Base-by-base conservation (phyloP, 2,888 invertebrate genomes). In the Nudaria mundana region DNA sequence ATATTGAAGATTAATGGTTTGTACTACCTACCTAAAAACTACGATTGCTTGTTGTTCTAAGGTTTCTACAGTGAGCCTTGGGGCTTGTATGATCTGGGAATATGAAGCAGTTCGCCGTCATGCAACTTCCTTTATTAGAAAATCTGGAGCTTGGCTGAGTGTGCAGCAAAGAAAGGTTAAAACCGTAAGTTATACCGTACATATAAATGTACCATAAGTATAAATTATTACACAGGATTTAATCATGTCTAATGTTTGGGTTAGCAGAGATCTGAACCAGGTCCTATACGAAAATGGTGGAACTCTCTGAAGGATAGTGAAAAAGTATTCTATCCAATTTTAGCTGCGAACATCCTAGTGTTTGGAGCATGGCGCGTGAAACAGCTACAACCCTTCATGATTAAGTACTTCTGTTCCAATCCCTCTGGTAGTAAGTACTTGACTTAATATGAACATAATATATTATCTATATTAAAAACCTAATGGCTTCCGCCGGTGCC, bases 291-390 rank as follows among this genome's bases (percentile, higher is more conserved):
- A 58, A 82, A 80, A 55, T 93, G 93, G 91, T 97, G 97, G 97
- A 91, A 90, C 36, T 85, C 88, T 29, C 81, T 96, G 15, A 90
- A 91, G 36, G 92, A 93, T 10, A 95, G 94, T 29, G 93, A 97
- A 67, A 93, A 92, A 76, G 89, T 96, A 4, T 97, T 96, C 76
- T 91, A 91, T 36, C 95, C 95, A 1, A 94, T 98, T 56, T 93
- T 95, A 66, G 91, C 92, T 5, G 71, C 93, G 5, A 98, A 98
- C 84, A 71, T 93, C 0, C 56, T 94, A 12, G 96, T 98, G 1
- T 98, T 95, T 80, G 81, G 92, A 0, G 91, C 95, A 32, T 98
- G 98, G 98, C 90, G 94, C 49, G 76, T 97, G 3, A 95, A 94
- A 6, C 65, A 90, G 8, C 74, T 95, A 16, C 93, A 94, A 40